These are phyloP conservation scores for Eupithecia subfuscata DNA, from an alignment of 2,888 invertebrate genomes.

Conservation along the genomic window DNA sequence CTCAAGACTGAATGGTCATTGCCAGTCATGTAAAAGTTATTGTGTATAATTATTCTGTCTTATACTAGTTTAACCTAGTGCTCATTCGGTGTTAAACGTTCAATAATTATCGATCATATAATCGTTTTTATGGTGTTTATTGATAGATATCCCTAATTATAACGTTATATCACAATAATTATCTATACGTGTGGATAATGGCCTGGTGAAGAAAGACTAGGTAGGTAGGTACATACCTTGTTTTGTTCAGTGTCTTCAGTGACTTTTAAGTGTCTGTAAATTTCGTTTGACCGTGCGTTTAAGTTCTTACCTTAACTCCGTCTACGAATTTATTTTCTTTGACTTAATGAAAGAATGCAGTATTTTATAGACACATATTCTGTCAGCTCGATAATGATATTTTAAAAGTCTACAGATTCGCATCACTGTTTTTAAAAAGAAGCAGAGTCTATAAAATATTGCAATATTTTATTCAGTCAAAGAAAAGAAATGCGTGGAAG, in stretches of 20 bases:
- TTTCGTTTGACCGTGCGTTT: background rate
- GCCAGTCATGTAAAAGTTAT: constrained; percentile 11
- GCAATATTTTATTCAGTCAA: too few relatives aligned
- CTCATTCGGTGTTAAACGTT: constrained; percentile 21
- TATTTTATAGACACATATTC: too few relatives aligned
- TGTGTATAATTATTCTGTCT: background rate
- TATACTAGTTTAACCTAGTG: constrained; percentile 14
- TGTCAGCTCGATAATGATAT: too few relatives aligned
- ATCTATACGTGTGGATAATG: background rate
- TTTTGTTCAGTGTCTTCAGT: background rate
- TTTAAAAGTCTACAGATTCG: too few relatives aligned
- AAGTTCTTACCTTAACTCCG: background rate
- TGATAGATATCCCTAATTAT: background rate
- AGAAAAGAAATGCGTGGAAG: too few relatives aligned
- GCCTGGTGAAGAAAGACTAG: background rate
- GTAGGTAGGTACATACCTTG: background rate
- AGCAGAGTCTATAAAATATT: too few relatives aligned
- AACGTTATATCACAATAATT: background rate
- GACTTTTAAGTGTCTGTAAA: too few relatives aligned
- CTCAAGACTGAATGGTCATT: constrained; percentile 14
- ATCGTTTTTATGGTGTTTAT: background rate
- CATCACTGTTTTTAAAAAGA: too few relatives aligned
- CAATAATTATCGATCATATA: background rate
- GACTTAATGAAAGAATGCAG: too few relatives aligned
- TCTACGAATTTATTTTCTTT: too few relatives aligned